Conservation (phyloP, 2,888 invertebrate genomes). For the Drosophila testacea region DNA sequence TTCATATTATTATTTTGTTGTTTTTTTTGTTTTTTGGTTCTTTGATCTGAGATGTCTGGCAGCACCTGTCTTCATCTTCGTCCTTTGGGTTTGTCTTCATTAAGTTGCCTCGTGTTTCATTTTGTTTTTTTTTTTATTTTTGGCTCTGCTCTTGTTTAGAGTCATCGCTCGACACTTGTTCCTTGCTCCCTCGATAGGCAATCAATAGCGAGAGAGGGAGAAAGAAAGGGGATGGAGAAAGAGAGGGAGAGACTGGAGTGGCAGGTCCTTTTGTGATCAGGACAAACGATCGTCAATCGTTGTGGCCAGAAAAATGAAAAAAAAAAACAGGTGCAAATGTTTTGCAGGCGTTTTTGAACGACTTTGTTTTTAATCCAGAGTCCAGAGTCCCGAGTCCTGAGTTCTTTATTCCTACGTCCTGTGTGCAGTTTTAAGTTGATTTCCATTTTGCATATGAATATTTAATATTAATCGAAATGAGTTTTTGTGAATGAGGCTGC, state of each 20-base stretch:
- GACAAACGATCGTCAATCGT: constrained; percentile 45
- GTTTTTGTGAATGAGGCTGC: constrained; percentile 13
- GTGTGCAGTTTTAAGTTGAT: constrained; percentile 6
- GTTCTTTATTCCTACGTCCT: constrained; percentile 15
- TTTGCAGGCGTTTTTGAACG: constrained; percentile 21
- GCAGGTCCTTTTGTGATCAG: constrained; percentile 36
- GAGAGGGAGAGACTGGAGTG: neutral
- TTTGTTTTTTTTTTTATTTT: constrained; percentile 15
- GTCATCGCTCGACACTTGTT: constrained; percentile 41
- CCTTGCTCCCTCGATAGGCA: constrained; percentile 51
- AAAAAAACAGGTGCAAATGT: constrained; percentile 61
- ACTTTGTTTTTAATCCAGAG: neutral
- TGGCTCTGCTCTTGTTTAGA: constrained; percentile 39
- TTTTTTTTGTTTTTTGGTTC: neutral
- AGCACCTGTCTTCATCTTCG: constrained; percentile 65
- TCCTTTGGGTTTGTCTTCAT: constrained; percentile 47
- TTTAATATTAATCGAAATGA: constrained; percentile 38
- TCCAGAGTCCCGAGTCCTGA: constrained; percentile 12
- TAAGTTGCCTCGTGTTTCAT: constrained; percentile 42
- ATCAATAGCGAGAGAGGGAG: constrained; percentile 51
- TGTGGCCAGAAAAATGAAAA: neutral
- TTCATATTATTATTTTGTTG: neutral
- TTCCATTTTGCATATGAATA: constrained; percentile 35
- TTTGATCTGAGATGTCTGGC: constrained; percentile 14
- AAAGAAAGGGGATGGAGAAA: neutral